Base-by-base conservation (phyloP, 2,797 vertebrate species). In the Diplodus sargus region DNA sequence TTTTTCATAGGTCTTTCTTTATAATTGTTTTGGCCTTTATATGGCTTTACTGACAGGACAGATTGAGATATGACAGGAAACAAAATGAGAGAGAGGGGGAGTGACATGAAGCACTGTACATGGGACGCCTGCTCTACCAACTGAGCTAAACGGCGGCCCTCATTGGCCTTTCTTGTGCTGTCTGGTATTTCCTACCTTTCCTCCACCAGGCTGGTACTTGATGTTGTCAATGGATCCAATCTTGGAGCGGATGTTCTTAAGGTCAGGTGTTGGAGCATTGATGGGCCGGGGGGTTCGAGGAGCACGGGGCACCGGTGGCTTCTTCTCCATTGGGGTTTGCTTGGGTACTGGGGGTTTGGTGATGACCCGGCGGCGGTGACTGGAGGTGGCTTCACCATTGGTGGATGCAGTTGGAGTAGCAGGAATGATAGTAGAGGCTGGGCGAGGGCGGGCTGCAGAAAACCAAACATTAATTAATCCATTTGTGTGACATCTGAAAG, bases 201-300 rank as follows among this genome's bases (percentile, higher is more conserved):
- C 98, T 93, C 98, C 97, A 52, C 98, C 97, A 70, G 98, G 98
- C 95, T 99, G 97, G 95, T 99, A 97, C 94, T 99, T 99, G 92
- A 99, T 99, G 96, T 99, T 99, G 95, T 98, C 97, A 76, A 96
- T 99, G 93, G 98, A 99, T 83, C 98, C 98, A 74, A 99, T 97
- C 95, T 99, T 99, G 93, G 98, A 99, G 23, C 97, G 96, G 0
- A 98, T 90, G 1, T 97, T 97, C 90, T 97, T 98, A 85, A 99
- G 93, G 79, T 99, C 97, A 0, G 97, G 97, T 66, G 93, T 93
- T 0, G 95, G 94, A 4, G 94, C 87, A 1, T 93, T 96, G 64
- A 94, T 23, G 0, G 95, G 94, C 1, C 96, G 93, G 0, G 22
- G 90, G 65, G 92, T 97, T 25, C 94, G 34, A 0, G 92, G 87